Evolutionary conservation across 2,113 vertebrate species (phyloP).

Genomic region (Falco punctatus): DNA sequence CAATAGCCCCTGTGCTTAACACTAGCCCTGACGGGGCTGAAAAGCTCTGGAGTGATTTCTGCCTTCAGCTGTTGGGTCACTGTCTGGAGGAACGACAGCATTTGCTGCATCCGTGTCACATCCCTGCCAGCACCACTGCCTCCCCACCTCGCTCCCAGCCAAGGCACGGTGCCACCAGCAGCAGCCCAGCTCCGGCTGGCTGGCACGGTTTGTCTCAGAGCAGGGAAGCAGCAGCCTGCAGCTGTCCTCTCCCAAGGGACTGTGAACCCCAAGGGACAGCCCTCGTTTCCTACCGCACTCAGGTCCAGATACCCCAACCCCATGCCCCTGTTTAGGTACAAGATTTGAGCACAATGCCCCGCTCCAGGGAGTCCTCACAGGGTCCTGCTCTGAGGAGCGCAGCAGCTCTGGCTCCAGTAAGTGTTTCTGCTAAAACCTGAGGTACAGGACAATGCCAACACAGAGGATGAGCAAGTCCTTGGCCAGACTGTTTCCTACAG

Average conservation of each 20-base stretch:
- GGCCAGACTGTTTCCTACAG: neutral
- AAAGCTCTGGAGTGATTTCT: neutral
- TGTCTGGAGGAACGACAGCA: neutral
- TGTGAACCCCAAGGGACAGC: neutral
- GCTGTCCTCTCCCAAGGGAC: neutral
- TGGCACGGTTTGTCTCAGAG: neutral
- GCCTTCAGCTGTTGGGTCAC: fast-evolving
- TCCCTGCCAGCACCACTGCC: fast-evolving
- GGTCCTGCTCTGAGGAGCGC: fast-evolving
- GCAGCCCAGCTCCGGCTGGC: neutral
- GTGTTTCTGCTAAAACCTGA: neutral
- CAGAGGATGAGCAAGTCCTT: neutral
- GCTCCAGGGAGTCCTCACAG: neutral
- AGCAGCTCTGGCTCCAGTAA: neutral
- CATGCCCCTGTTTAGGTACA: fast-evolving
- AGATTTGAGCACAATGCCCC: fast-evolving
- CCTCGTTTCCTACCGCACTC: fast-evolving
- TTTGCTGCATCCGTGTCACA: fast-evolving
- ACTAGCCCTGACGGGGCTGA: fast-evolving
- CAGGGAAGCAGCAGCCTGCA: neutral
- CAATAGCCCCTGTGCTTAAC: neutral
- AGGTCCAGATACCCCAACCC: neutral
- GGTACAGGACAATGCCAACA: neutral
- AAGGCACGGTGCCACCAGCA: neutral
- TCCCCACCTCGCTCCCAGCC: neutral